Evolutionary conservation across 2,888 invertebrate species (phyloP).

Genomic region (Mythimna impura): DNA sequence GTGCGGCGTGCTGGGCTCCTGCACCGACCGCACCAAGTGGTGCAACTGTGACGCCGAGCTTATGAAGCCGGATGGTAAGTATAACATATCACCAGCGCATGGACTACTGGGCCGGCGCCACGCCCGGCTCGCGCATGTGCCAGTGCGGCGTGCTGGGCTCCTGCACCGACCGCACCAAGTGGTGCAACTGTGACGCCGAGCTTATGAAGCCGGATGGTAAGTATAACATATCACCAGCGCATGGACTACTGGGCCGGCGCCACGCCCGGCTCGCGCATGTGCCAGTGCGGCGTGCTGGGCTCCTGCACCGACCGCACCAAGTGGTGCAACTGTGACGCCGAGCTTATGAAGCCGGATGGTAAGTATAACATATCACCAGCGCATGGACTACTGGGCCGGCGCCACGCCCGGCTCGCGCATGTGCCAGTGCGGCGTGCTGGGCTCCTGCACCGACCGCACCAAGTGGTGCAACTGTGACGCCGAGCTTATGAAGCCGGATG

Average conservation of each 20-base stretch:
- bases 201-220: slow-evolving; percentile 56
- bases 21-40: slow-evolving; percentile 96
- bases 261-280: slow-evolving; percentile 92
- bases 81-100: slow-evolving; percentile 92
- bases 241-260: slow-evolving; percentile 99
- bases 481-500: slow-evolving; percentile 76
- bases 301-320: slow-evolving; percentile 95
- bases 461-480: slow-evolving; percentile 99
- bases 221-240: slow-evolving; percentile 90
- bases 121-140: slow-evolving; percentile 92
- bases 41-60: slow-evolving; percentile 97
- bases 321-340: slow-evolving; percentile 99
- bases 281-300: slow-evolving; percentile 96
- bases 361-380: slow-evolving; percentile 86
- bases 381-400: slow-evolving; percentile 99
- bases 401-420: slow-evolving; percentile 92
- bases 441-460: slow-evolving; percentile 94
- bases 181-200: slow-evolving; percentile 98
- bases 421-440: slow-evolving; percentile 96
- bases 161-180: slow-evolving; percentile 95
- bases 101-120: slow-evolving; percentile 98
- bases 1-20: slow-evolving; percentile 97
- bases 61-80: slow-evolving; percentile 36
- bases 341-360: slow-evolving; percentile 65
- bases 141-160: slow-evolving; percentile 96